Base-by-base conservation (phyloP, 2,113 vertebrate genomes). In the Solea senegalensis region DNA sequence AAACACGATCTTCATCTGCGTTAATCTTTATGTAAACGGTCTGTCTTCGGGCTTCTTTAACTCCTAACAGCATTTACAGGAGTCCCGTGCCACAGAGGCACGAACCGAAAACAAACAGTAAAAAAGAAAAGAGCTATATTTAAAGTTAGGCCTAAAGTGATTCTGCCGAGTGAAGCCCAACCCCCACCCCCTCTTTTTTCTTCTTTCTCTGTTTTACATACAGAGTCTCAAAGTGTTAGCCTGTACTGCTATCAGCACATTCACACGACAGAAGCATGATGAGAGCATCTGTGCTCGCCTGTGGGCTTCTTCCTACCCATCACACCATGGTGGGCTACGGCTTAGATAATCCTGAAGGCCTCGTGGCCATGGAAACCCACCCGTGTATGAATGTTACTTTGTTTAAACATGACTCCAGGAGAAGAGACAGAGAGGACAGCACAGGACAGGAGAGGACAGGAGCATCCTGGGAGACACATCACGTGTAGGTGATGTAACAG, bases 341-440 rank as follows among this genome's bases (percentile, higher is more conserved):
- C 81, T 88, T 72, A 77, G 84, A 89, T 85, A 61, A 81, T 90
- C 85, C 85, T 12, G 54, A 74, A 21, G 72, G 78, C 90, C 87
- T 85, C 58, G 80, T 88, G 88, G 91, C 86, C 83, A 90, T 82
- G 83, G 73, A 88, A 90, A 90, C 62, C 72, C 89, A 89, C 71
- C 92, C 90, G 90, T 92, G 92, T 90, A 88, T 91, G 82, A 94
- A 90, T 75, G 90, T 91, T 88, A 82, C 88, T 89, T 80, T 91
- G 86, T 88, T 90, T 83, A 89, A 91, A 89, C 72, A 87, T 78
- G 83, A 88, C 88, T 88, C 55, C 55, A 69, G 90, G 86, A 90
- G 75, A 67, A 84, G 78, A 87, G 71, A 74, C 70, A 45, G 74
- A 65, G 66, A 82, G 77, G 68, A 84, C 34, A 34, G 34, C 1